Base-by-base conservation (phyloP, 2,797 vertebrate genomes). In the Rhynchonycteris naso region DNA sequence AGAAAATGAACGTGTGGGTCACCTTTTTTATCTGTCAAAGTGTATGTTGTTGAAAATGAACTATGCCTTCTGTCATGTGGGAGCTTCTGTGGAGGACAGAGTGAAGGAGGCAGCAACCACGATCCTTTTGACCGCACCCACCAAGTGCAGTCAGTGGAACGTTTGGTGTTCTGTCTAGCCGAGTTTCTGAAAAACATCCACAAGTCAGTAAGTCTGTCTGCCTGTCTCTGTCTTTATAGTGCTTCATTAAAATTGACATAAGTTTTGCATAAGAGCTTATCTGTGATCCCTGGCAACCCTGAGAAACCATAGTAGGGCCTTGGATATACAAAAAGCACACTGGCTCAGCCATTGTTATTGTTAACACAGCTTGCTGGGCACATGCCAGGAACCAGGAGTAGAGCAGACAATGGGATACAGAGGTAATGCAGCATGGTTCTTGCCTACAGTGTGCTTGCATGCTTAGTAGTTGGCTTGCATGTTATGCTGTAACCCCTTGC, bases 1-100 rank as follows among this genome's bases (percentile, higher is more conserved):
- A 99, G 99, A 98, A 98, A 98, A 98, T 98, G 97, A 98, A 98
- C 98, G 98, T 98, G 98, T 97, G 98, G 97, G 97, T 98, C 98
- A 98, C 96, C 97, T 98, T 98, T 81, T 95, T 97, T 50, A 97
- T 98, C 97, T 97, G 89, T 65, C 86, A 43, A 72, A 93, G 61
- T 95, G 52, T 91, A 3, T 96, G 88, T 72, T 81, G 69, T 95
- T 95, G 90, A 66, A 71, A 93, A 86, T 90, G 74, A 74, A 86
- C 21, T 59, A 33, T 35, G 63, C 2, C 28, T 65, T 58, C 1
- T n/a, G 75, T 61, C 38, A 63, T 76, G 28, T 30, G 88, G 76
- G 58, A 21, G 59, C 58, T 54, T 7, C 3, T n/a, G 0, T 10
- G 72, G 74, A 65, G 71, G 78, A 50, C 14, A 14, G 61, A 35